Percentiles rank a stretch among this genome's conserved stretches.
Conservation (phyloP, 2,113 vertebrate species). For the Paralichthys olivaceus region DNA sequence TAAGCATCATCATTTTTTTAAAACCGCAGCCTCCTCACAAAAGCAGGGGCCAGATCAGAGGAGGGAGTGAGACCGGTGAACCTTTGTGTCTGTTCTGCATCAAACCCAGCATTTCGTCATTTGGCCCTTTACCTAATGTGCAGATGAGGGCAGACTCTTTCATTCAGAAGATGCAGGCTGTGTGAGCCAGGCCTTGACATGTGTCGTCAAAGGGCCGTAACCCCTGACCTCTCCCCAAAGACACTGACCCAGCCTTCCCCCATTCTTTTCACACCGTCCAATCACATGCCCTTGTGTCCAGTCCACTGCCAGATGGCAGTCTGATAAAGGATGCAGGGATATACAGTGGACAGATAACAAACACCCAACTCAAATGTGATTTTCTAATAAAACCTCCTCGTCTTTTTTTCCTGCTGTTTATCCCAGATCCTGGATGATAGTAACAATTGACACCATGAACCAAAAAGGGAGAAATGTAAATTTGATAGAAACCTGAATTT, state of each 20-base stretch:
- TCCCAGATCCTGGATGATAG: not conserved
- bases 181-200: constrained; percentile 83
- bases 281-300: constrained; percentile 78
- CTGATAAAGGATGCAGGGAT: constrained; percentile 79
- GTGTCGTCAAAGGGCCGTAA: constrained; percentile 84
- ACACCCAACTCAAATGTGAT: constrained; percentile 18
- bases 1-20: not conserved
- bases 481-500: constrained; percentile 27
- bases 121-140: constrained; percentile 54
- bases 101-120: constrained; percentile 69
- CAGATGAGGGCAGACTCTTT: constrained; percentile 71
- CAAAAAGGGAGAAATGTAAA: constrained; percentile 18
- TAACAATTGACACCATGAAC: not conserved
- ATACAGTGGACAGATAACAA: constrained; percentile 54
- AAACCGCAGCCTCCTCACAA: constrained; percentile 11
- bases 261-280: constrained; percentile 80
- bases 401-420: not conserved
- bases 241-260: constrained; percentile 79
- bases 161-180: constrained; percentile 78
- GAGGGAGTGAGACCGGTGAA: constrained; percentile 24
- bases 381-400: constrained; percentile 16
- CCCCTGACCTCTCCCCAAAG: constrained; percentile 86
- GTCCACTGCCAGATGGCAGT: constrained; percentile 83
- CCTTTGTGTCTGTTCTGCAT: constrained; percentile 68
- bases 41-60: constrained; percentile 40